These are phyloP conservation scores for Drosophila algonquin DNA, from an alignment of 2,888 invertebrate species.

Conservation along the genomic window DNA sequence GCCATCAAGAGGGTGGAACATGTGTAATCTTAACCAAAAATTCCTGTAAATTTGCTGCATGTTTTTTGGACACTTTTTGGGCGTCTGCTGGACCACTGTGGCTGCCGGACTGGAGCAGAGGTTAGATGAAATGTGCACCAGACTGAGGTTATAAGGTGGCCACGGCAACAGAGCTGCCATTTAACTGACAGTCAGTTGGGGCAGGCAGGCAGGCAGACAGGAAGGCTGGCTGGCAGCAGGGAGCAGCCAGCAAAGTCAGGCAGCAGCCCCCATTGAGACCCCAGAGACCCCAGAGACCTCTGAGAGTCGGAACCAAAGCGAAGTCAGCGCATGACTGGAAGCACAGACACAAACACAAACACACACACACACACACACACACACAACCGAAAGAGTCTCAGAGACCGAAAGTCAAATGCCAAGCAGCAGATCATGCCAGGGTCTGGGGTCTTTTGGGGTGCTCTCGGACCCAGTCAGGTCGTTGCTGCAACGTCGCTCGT, in stretches of 20 bases:
- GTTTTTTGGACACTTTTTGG: background rate
- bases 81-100: constrained; percentile 17
- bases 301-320: constrained; percentile 32
- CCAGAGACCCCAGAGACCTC: constrained; percentile 40
- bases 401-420: constrained; percentile 76
- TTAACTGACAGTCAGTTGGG: constrained; percentile 57
- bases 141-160: constrained; percentile 78
- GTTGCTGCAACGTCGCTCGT: constrained; percentile 61
- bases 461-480: constrained; percentile 45
- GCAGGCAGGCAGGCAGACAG: constrained; percentile 27
- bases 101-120: constrained; percentile 63
- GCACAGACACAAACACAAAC: constrained; percentile 34
- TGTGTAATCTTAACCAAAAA: background rate
- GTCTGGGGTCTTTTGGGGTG: constrained; percentile 35
- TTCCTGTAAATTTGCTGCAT: background rate
- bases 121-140: constrained; percentile 69
- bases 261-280: constrained; percentile 53
- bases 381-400: constrained; percentile 23
- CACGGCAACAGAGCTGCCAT: constrained; percentile 68
- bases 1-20: background rate
- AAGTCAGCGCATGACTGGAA: constrained; percentile 71
- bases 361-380: constrained; percentile 9
- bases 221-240: constrained; percentile 32
- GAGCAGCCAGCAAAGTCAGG: constrained; percentile 51
- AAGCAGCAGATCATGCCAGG: constrained; percentile 74